Percentiles rank a stretch among this genome's conserved stretches.
phyloP scores from a whole-genome alignment of 2,113 vertebrate species.

The Turnix velox region DNA sequence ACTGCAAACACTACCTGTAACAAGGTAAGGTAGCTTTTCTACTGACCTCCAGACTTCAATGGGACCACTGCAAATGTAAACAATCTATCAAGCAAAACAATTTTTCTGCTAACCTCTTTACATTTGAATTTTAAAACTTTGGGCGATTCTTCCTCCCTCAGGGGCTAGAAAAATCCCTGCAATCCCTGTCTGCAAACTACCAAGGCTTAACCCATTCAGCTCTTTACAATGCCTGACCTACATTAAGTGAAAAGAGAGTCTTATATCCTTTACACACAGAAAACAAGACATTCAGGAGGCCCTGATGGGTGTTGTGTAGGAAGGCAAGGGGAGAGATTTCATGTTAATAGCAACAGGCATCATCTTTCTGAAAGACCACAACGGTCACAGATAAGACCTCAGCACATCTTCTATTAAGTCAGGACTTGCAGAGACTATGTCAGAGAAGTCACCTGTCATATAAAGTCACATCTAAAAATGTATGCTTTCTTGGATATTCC shows the following conservation, averaged over 20 bases:
- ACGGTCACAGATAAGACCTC: neutral
- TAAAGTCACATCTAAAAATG: neutral
- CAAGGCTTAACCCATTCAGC: conserved; percentile 34
- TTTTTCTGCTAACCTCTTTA: neutral
- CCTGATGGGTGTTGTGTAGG: neutral
- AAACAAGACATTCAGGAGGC: neutral
- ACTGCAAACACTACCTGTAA: neutral
- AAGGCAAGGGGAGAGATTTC: neutral
- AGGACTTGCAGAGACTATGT: neutral
- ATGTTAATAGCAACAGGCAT: neutral
- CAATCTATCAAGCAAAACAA: neutral
- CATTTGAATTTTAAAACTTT: neutral
- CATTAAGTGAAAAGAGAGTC: conserved; percentile 6
- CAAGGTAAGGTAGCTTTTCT: neutral
- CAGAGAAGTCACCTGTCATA: neutral
- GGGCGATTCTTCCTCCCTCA: neutral
- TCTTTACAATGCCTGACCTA: conserved; percentile 51
- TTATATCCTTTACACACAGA: neutral
- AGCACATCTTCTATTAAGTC: neutral
- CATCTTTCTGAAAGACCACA: neutral
- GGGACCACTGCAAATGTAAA: neutral
- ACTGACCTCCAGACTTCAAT: neutral
- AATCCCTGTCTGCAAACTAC: neutral
- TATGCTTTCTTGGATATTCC: neutral
- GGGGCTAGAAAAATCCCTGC: neutral